Evolutionary conservation across 2,888 invertebrate genomes (phyloP).

Genomic region (Glaucopsyche alexis): DNA sequence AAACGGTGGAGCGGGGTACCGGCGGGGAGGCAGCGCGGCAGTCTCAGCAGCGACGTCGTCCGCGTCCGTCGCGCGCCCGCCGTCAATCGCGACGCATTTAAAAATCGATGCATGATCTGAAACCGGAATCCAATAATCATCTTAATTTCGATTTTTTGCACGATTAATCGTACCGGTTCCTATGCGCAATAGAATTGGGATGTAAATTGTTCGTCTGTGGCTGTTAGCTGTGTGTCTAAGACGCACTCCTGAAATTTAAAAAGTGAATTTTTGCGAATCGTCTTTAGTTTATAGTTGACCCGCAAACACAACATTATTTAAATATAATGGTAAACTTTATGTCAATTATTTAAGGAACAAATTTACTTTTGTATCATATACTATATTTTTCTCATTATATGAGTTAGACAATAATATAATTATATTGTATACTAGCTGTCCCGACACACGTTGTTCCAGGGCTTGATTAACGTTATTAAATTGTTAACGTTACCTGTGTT

Average conservation of each 20-base stretch:
- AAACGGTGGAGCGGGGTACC: conserved; percentile 63
- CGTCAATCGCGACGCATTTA: conserved; percentile 68
- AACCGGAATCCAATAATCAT: conserved; percentile 61
- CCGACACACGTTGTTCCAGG: no score
- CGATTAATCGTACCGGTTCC: conserved; percentile 55
- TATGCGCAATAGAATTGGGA: conserved; percentile 55
- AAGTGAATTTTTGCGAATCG: conserved; percentile 32
- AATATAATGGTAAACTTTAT: conserved; percentile 7
- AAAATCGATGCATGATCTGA: conserved; percentile 78
- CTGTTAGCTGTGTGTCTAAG: conserved; percentile 33
- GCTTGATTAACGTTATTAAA: no score
- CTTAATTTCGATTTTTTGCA: conserved; percentile 60
- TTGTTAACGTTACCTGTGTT: no score
- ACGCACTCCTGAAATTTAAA: conserved; percentile 31
- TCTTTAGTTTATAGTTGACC: conserved; percentile 28
- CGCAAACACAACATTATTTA: background rate
- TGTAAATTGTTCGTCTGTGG: conserved; percentile 47
- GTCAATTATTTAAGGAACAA: background rate
- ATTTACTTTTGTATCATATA: background rate
- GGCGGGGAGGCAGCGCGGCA: conserved; percentile 69
- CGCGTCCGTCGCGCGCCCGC: conserved; percentile 66
- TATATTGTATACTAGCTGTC: no score
- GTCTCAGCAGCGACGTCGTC: conserved; percentile 73
- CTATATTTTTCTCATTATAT: background rate
- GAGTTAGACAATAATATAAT: background rate